These are phyloP conservation scores for Tonatia bakeri DNA, from an alignment of 2,113 vertebrate genomes.

Conservation along the genomic window DNA sequence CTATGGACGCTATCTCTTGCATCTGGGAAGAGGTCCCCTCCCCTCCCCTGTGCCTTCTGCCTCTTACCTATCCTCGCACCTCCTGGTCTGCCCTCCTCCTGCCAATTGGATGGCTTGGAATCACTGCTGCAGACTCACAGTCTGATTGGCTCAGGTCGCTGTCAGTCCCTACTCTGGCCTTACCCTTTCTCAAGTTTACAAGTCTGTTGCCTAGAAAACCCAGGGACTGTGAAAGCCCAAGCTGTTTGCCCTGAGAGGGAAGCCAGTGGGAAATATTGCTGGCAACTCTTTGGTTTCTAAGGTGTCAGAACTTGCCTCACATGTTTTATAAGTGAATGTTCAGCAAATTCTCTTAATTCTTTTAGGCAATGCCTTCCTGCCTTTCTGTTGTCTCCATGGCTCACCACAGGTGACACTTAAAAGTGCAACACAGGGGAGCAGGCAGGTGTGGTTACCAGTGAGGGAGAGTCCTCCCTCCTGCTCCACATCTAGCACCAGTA, in stretches of 20 bases:
- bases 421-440: neutral
- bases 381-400: neutral
- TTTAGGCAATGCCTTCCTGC: neutral
- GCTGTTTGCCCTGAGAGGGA: neutral
- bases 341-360: neutral
- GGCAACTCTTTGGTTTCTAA: constrained; percentile 8
- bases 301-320: neutral
- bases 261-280: neutral
- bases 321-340: neutral
- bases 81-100: neutral
- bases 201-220: constrained; percentile 56
- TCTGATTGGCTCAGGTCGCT: neutral
- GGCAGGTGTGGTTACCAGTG: neutral
- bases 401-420: neutral
- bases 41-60: neutral
- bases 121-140: neutral
- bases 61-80: neutral
- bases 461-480: neutral
- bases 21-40: neutral
- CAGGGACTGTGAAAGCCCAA: neutral
- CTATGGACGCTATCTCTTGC: constrained; percentile 32
- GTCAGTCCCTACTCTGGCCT: neutral
- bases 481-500: neutral
- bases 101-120: constrained; percentile 11
- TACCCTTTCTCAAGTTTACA: constrained; percentile 62